phyloP scores from a whole-genome alignment of 2,888 invertebrate genomes.

The Anagyrus pseudococci region DNA sequence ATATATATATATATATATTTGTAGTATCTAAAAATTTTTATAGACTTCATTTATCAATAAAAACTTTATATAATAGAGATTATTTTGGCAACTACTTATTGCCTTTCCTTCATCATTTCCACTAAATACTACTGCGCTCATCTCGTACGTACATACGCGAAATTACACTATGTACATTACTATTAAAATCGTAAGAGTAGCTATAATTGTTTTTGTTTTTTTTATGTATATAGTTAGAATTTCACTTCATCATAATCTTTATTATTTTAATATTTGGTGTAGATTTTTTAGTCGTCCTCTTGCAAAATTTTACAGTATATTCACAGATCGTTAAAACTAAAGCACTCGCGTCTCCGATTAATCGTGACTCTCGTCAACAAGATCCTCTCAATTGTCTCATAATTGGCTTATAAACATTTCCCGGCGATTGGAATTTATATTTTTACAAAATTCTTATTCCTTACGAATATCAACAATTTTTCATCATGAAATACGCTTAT shows the following conservation, averaged over 20 bases:
- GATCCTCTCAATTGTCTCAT: no score
- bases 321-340: no score
- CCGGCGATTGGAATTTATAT: no score
- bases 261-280: conserved; percentile 14
- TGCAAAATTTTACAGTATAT: conserved; percentile 36
- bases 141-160: conserved; percentile 21
- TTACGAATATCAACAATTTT: no score
- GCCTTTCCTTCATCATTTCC: conserved; percentile 19
- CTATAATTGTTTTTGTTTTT: no score
- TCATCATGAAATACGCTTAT: no score
- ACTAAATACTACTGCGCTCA: conserved; percentile 9
- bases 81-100: conserved; percentile 38
- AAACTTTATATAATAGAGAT: conserved; percentile 19
- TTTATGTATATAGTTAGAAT: conserved; percentile 5
- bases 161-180: conserved; percentile 39
- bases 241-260: conserved; percentile 3
- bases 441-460: no score
- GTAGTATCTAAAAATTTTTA: conserved; percentile 27
- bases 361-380: no score
- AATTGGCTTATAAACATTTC: no score
- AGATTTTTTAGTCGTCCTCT: conserved; percentile 10
- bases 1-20: conserved; percentile 1
- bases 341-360: no score
- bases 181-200: neutral
- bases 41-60: conserved; percentile 29